Percentiles rank a stretch among this genome's conserved stretches.
Conservation (phyloP, 2,888 invertebrate genomes). For the Stenotaenia linearis region DNA sequence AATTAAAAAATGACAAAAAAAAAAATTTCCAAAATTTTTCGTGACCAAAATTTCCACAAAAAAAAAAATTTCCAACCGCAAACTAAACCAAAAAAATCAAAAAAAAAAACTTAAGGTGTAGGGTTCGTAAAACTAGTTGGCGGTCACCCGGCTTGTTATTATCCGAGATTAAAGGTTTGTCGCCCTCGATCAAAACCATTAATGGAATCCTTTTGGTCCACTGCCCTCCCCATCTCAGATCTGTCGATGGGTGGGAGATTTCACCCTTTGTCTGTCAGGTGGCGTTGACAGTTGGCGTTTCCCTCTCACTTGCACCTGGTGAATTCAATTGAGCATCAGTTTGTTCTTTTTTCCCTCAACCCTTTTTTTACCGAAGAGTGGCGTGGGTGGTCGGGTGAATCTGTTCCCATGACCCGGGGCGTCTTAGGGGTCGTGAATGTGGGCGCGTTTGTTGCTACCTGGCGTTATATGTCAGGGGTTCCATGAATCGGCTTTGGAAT, state of each 20-base stretch:
- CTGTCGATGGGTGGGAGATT: not conserved
- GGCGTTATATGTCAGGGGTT: slow-evolving; percentile 15
- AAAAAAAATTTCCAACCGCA: not conserved
- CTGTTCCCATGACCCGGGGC: slow-evolving; percentile 1
- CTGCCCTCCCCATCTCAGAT: not conserved
- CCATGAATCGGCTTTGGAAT: slow-evolving; percentile 10
- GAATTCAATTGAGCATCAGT: slow-evolving; percentile 5
- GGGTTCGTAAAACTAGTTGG: not conserved
- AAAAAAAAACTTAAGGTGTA: not conserved
- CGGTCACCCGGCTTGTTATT: slow-evolving; percentile 7
- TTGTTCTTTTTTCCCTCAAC: not conserved
- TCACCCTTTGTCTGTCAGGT: slow-evolving; percentile 15
- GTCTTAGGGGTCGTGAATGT: slow-evolving; percentile 1
- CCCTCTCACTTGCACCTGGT: not conserved
- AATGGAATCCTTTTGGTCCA: slow-evolving; percentile 15
- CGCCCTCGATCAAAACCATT: slow-evolving; percentile 5
- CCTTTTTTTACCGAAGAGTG: not conserved
- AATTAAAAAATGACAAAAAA: too few relatives aligned
- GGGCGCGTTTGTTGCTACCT: slow-evolving; percentile 9
- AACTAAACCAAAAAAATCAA: not conserved
- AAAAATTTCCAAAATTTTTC: too few relatives aligned
- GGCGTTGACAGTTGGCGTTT: slow-evolving; percentile 19
- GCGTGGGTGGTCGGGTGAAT: slow-evolving; percentile 9
- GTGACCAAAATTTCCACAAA: too few relatives aligned
- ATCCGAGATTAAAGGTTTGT: slow-evolving; percentile 4